Evolutionary conservation across 2,888 invertebrate genomes (phyloP), one percentile per base, ranked within the genome.

Genomic region (Xylota segnis): DNA sequence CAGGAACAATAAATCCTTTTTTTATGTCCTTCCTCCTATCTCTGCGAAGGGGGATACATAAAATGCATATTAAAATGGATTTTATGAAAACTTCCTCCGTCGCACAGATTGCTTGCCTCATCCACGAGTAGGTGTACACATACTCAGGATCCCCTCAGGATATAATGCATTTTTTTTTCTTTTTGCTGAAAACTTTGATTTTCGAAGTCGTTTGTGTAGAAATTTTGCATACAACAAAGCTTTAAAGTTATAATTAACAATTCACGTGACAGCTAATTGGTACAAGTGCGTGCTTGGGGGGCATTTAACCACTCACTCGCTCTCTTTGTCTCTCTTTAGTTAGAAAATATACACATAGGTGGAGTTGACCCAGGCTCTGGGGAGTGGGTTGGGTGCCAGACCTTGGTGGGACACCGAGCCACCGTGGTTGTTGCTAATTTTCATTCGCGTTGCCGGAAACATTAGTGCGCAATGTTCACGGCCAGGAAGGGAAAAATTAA

Each of bases 181-280:
- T 14, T 5, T n/a, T 40, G n/a, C 2, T 3, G 5, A 40, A 40
- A 14, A 14, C 43, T n/a, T 40, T 43, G 43, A 43, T 43, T 43
- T 43, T 23, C 3, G n/a, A n/a, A n/a, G n/a, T n/a, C n/a, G n/a
- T n/a, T n/a, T 43, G 14, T 14, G 14, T 45, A 34, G 6, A 14
- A 61, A 66, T 81, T n/a, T 81, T 74, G 74, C 81, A 74, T 54
- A 54, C 40, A 66, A 43, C 40, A 58, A 58, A 29, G 18, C 59
- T 29, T 56, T 45, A 70, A 70, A 23, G 63, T 65, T 58, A 56
- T 82, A 82, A 82, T 82, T 82, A 82, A 63, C 40, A 50, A 70
- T 75, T 82, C 75, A 82, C 82, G 82, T 82, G 75, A 75, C 61
- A 75, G 63, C 70, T 82, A 63, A 75, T 43, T 37, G 61, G n/a